Evolutionary conservation across 2,797 vertebrate species (phyloP), one percentile per base, ranked within the genome.

Genomic region (Ara ararauna): DNA sequence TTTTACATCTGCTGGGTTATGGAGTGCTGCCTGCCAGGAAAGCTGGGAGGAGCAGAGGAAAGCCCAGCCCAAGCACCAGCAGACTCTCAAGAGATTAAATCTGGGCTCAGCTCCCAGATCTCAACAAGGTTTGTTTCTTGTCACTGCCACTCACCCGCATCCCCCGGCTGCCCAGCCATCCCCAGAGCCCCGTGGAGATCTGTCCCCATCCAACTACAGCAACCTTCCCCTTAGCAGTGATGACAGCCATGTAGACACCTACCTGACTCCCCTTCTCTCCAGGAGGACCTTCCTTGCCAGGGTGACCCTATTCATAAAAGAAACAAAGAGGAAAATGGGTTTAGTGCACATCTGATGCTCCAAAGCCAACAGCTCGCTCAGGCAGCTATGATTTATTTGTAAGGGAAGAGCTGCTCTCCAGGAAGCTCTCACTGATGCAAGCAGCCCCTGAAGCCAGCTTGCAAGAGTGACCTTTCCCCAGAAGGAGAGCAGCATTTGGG

Each of bases 231-330:
- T 8, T 4, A 10, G 22, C 8, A 24, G 30, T 2, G n/a, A 68
- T 1, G 8, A 82, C 30, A 40, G 5, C 4, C 30, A 38, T 14
- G 6, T 9, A 51, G 45, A 60, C 72, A 96, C 98, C 60, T 58
- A 99, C 99, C 99, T 99, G 79, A 83, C 98, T 98, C 65, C 99
- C 99, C 97, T 99, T 99, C 93, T 99, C 99, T 91, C 99, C 99
- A 8, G 97, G 42, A 67, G 99, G 99, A 32, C 99, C 99, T 96
- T 99, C 99, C 97, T 99, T 99, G 95, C 99, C 99, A 54, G 99
- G 99, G 96, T 99, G 99, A 95, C 99, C 99, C 99, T 99, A 94
- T 94, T 53, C 73, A 74, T 4, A 80, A 79, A 80, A 92, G 22
- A 72, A 75, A 86, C 56, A 74, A 61, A 93, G 58, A 26, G 86